Evolutionary conservation across 2,888 invertebrate species (phyloP).

Genomic region (Sthenelais limicola): DNA sequence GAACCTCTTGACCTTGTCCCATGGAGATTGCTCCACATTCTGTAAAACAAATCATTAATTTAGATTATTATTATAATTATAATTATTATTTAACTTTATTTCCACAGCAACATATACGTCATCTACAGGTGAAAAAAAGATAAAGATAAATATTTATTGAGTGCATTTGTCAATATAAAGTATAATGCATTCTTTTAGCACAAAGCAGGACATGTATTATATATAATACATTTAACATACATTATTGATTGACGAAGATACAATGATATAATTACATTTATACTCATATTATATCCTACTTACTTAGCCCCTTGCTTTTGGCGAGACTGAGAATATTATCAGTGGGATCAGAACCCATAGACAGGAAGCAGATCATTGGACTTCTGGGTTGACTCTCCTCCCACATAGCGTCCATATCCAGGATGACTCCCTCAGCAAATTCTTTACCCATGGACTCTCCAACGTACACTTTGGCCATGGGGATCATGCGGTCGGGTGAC

Average conservation of each 20-base stretch:
- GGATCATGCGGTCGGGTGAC: constrained; percentile 72
- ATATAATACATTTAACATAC: neutral
- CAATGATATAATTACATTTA: neutral
- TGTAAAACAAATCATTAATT: constrained; percentile 46
- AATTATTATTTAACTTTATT: neutral
- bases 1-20: constrained; percentile 96
- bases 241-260: neutral
- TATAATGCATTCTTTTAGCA: neutral
- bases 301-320: constrained; percentile 88
- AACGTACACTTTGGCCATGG: constrained; percentile 72
- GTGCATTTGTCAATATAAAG: neutral
- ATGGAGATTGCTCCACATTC: constrained; percentile 87
- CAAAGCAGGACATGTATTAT: neutral
- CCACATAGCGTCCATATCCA: constrained; percentile 93
- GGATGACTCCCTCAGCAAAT: constrained; percentile 88
- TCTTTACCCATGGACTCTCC: constrained; percentile 69
- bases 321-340: constrained; percentile 90
- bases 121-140: too few relatives aligned
- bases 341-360: constrained; percentile 97
- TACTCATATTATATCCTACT: constrained; percentile 64
- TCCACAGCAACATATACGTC: neutral
- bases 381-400: constrained; percentile 89
- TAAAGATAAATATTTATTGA: neutral
- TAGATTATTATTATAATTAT: neutral
- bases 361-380: constrained; percentile 92